Conservation (phyloP, 2,797 vertebrate species). For the Triplophysa bombifrons region DNA sequence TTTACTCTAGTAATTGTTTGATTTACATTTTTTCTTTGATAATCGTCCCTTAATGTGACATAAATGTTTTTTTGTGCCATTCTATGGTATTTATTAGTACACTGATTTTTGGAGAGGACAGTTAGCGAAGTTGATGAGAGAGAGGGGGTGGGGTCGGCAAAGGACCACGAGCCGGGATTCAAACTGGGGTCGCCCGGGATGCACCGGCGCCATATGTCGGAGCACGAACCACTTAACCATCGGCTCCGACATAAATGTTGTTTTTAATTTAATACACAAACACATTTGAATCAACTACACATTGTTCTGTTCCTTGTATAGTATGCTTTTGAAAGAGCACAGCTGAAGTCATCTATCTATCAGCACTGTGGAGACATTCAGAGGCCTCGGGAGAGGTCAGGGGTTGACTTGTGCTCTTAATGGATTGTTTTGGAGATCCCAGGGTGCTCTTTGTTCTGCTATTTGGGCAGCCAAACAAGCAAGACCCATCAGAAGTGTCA, state of each 20-base stretch:
- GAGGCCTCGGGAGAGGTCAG: constrained; percentile 30
- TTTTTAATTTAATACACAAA: neutral
- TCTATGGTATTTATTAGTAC: too few relatives aligned
- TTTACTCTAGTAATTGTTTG: neutral
- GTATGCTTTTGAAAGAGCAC: neutral
- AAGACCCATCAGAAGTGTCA: constrained; percentile 50
- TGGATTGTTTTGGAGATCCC: constrained; percentile 44
- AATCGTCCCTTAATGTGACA: neutral
- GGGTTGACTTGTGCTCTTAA: constrained; percentile 52
- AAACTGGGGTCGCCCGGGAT: too few relatives aligned
- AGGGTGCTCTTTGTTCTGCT: constrained; percentile 40
- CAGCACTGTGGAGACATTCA: neutral
- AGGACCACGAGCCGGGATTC: too few relatives aligned
- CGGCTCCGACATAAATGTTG: neutral
- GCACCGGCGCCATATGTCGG: too few relatives aligned
- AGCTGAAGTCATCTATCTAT: constrained; percentile 11
- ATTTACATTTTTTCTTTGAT: neutral
- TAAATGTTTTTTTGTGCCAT: neutral
- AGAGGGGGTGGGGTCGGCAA: too few relatives aligned
- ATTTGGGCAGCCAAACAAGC: constrained; percentile 47
- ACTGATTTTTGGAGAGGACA: too few relatives aligned
- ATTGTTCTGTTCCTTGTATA: neutral
- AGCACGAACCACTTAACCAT: too few relatives aligned
- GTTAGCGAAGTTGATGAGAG: too few relatives aligned
- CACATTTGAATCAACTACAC: neutral